These are phyloP conservation scores for Cepphus grylle DNA, from an alignment of 2,113 vertebrate genomes.

Conservation along the genomic window DNA sequence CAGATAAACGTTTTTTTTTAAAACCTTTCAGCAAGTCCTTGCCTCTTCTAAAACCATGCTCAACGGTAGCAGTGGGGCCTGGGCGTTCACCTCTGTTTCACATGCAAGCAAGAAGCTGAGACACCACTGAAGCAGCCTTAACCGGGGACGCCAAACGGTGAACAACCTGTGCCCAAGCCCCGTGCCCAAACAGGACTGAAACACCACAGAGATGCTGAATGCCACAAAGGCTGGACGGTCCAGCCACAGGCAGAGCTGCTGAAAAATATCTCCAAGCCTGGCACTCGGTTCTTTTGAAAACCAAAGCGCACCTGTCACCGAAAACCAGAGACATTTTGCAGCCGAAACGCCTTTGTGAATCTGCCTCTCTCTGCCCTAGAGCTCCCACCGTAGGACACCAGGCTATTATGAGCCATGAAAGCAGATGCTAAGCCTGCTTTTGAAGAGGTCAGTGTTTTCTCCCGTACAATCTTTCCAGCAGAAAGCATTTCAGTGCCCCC, in stretches of 20 bases:
- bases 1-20: background rate
- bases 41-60: background rate
- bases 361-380: background rate
- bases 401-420: background rate
- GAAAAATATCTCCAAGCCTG: background rate
- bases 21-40: background rate
- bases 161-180: background rate
- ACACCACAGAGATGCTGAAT: background rate
- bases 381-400: background rate
- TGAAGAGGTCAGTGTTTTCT: background rate
- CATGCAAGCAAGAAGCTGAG: background rate
- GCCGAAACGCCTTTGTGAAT: background rate
- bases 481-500: background rate
- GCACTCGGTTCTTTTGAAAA: background rate
- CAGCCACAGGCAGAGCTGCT: background rate
- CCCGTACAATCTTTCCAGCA: background rate
- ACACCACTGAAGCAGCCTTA: background rate
- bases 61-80: background rate
- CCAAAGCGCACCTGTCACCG: background rate
- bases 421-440: background rate
- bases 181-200: background rate
- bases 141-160: background rate
- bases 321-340: background rate
- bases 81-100: background rate
- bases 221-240: background rate